Base-by-base conservation (phyloP, 92 coral and sea anemone species). In the Metridium senile region DNA sequence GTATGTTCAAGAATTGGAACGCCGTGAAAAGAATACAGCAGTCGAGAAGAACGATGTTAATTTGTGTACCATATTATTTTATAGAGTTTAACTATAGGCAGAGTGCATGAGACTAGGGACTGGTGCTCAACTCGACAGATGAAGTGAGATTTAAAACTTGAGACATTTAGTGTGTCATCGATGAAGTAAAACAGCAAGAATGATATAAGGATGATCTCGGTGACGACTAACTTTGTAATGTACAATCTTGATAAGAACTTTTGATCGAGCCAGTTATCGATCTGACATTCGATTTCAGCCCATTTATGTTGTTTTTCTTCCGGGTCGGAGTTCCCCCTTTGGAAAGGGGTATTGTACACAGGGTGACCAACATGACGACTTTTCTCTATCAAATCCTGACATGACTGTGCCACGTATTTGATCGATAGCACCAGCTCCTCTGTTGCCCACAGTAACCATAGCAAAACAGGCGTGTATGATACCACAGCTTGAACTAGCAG, bases 61-160 rank as follows among this genome's bases (percentile, higher is more conserved):
- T n/a, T n/a, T n/a, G 59, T 71, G 46, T 85, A 69, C 97, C 97
- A 91, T 13, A 78, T 76, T 13, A 85, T 52, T 26, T 74, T 82
- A 54, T 89, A 71, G 22, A 91, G 34, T 49, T 81, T 77, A 1
- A 87, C 86, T 6, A 77, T 84, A 10, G 93, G 89, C 22, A 88
- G 67, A 2, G 80, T 56, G 53, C 97, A 91, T 10, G 82, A 63
- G 22, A 91, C 90, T 2, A 91, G 62, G 6, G 76, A 67, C 53
- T 79, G 83, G 52, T 72, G 79, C 70, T 91, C 85, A 34, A 91
- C 97, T 58, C 90, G 92, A 58, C 97, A 91, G 13, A 85, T 74
- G 26, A 91, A 88, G 45, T 77, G 83, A 46, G 70, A 66, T 73
- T 88, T 81, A n/a, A 91, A 82, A 70, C 29, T 77, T 26, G 77